These are phyloP conservation scores for Heliconius erato DNA, from an alignment of 2,888 invertebrate species.

Conservation along the genomic window DNA sequence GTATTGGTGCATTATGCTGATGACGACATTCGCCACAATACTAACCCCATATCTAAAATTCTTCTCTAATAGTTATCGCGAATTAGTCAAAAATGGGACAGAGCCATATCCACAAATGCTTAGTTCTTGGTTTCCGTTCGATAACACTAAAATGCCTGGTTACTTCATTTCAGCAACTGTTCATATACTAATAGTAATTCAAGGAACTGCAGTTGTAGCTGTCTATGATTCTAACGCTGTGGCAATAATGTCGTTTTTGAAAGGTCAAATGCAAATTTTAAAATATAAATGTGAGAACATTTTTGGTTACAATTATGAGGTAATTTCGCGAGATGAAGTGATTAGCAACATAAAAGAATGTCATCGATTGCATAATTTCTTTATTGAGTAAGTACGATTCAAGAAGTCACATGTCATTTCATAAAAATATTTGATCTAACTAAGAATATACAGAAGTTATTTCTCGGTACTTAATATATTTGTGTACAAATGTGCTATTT, in stretches of 20 bases:
- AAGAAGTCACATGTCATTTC: too few relatives aligned
- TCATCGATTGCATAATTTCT: conserved; percentile 66
- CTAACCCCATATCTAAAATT: conserved; percentile 64
- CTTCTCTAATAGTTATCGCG: conserved; percentile 58
- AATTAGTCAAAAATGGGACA: conserved; percentile 59
- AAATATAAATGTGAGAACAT: conserved; percentile 61
- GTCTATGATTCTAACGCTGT: conserved; percentile 67
- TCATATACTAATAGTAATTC: conserved; percentile 62
- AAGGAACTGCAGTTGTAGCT: conserved; percentile 65
- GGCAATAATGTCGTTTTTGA: conserved; percentile 69
- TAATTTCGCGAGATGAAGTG: conserved; percentile 50
- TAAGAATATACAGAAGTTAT: too few relatives aligned
- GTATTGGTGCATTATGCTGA: conserved; percentile 47
- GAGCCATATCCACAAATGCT: conserved; percentile 69
- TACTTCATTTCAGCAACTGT: conserved; percentile 61
- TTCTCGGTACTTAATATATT: too few relatives aligned
- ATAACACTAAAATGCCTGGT: conserved; percentile 67
- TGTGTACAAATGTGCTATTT: too few relatives aligned
- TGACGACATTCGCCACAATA: conserved; percentile 53
- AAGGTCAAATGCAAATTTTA: conserved; percentile 69
- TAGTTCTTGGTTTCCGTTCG: conserved; percentile 74
- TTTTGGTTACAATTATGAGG: conserved; percentile 55
- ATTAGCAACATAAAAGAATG: conserved; percentile 66
- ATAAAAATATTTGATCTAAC: too few relatives aligned
- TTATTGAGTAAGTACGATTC: conserved; percentile 63